A percentile compares a stretch with the other conserved stretches of the same genome.
phyloP scores from a whole-genome alignment of 2,888 invertebrate genomes.

The Aquatica leii region DNA sequence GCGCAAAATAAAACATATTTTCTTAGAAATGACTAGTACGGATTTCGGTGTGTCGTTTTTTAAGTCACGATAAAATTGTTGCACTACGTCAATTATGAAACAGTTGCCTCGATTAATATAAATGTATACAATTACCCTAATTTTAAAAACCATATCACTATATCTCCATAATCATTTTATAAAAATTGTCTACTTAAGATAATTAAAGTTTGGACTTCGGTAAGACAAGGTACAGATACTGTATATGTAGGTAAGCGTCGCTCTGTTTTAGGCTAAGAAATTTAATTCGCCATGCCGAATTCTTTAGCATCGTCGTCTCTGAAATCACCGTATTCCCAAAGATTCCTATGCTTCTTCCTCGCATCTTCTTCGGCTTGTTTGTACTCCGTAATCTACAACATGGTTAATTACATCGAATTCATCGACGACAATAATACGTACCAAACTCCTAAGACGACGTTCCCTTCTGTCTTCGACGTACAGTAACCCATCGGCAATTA shows the following conservation, averaged over 20 bases:
- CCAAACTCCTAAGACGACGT: slow-evolving; percentile 82
- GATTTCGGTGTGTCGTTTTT: slow-evolving; percentile 7
- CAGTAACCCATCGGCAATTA: slow-evolving; percentile 87
- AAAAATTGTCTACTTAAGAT: not conserved
- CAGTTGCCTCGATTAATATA: slow-evolving; percentile 22
- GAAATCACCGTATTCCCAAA: slow-evolving; percentile 99
- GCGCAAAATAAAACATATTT: not conserved
- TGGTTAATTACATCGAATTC: too few relatives aligned
- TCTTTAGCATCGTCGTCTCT: slow-evolving; percentile 89
- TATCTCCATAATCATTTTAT: slow-evolving; percentile 25
- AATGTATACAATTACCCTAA: slow-evolving; percentile 42
- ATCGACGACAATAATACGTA: too few relatives aligned
- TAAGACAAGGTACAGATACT: slow-evolving; percentile 13
- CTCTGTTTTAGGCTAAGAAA: slow-evolving; percentile 28
- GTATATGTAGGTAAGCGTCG: slow-evolving; percentile 30
- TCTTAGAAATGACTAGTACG: slow-evolving; percentile 5
- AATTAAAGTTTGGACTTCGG: not conserved
- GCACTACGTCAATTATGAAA: not conserved
- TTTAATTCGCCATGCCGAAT: slow-evolving; percentile 62
- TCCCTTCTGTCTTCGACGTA: slow-evolving; percentile 79
- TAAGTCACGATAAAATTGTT: not conserved
- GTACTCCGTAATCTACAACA: slow-evolving; percentile 75
- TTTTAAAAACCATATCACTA: not conserved
- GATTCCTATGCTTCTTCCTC: slow-evolving; percentile 83
- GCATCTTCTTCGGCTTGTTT: slow-evolving; percentile 86